Conservation (phyloP, 2,888 invertebrate genomes). For the Lasioglossum leucozonium region DNA sequence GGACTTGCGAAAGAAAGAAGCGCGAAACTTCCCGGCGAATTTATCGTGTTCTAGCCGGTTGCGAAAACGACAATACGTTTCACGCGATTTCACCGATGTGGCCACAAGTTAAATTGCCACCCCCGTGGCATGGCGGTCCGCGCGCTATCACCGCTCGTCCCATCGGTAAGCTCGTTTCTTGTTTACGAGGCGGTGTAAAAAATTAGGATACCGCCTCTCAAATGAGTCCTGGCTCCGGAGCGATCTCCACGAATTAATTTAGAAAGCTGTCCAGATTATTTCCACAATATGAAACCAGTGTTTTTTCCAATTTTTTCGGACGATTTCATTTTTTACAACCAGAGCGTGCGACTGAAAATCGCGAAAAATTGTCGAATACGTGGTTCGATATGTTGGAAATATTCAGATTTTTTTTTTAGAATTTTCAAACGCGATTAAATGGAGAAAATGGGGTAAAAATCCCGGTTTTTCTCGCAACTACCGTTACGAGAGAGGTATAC, state of each 20-base stretch:
- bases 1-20: slow-evolving; percentile 8
- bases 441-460: too few species aligned
- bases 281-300: neutral
- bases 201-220: neutral
- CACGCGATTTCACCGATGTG: slow-evolving; percentile 17
- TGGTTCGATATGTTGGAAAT: too few species aligned
- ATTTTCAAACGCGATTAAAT: too few species aligned
- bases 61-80: slow-evolving; percentile 51
- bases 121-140: neutral
- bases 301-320: neutral
- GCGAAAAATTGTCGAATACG: too few species aligned
- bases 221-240: neutral
- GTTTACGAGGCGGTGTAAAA: neutral
- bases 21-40: slow-evolving; percentile 41
- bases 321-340: neutral
- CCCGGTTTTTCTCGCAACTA: too few species aligned
- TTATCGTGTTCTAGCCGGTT: slow-evolving; percentile 55
- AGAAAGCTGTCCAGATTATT: too few species aligned
- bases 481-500: too few species aligned
- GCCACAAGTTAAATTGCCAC: slow-evolving; percentile 52
- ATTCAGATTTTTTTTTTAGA: too few species aligned
- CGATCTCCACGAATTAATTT: neutral
- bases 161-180: neutral
- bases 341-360: neutral
- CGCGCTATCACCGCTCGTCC: neutral